A percentile compares a stretch with the other conserved stretches of the same genome.
Conservation (phyloP, 2,797 vertebrate genomes). For the Fistularia commersonii region DNA sequence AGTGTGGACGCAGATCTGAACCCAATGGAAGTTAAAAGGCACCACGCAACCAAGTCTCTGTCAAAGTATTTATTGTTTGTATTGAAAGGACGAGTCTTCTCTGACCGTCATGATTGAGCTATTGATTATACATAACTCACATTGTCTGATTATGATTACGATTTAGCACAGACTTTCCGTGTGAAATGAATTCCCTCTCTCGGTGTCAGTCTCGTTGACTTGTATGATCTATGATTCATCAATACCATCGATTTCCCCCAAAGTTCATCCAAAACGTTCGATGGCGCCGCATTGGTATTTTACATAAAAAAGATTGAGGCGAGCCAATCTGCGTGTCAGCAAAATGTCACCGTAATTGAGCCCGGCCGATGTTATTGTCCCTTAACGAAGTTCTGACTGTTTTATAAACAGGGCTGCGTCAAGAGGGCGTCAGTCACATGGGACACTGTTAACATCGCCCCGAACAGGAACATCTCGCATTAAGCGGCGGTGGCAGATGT, state of each 20-base stretch:
- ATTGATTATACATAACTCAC: constrained; percentile 94
- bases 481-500: constrained; percentile 44
- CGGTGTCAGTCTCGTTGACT: constrained; percentile 86
- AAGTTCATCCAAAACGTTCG: constrained; percentile 83
- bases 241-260: constrained; percentile 86
- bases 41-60: constrained; percentile 39
- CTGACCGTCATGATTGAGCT: constrained; percentile 83
- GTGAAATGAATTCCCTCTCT: constrained; percentile 84
- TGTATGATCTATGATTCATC: constrained; percentile 83
- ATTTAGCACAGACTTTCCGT: constrained; percentile 84
- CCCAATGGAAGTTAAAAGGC: constrained; percentile 23
- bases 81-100: constrained; percentile 55
- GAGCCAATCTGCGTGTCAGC: constrained; percentile 77
- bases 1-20: constrained; percentile 11
- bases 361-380: constrained; percentile 72
- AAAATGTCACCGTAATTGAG: constrained; percentile 80
- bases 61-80: constrained; percentile 50
- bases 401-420: constrained; percentile 74
- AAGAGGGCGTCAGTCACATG: constrained; percentile 67
- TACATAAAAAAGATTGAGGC: constrained; percentile 81
- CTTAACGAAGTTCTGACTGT: constrained; percentile 76
- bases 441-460: constrained; percentile 70
- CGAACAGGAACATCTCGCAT: constrained; percentile 59
- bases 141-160: constrained; percentile 93
- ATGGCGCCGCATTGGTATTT: constrained; percentile 86